These are phyloP conservation scores for Dasyurus viverrinus DNA, from an alignment of 2,113 vertebrate genomes.

Conservation along the genomic window DNA sequence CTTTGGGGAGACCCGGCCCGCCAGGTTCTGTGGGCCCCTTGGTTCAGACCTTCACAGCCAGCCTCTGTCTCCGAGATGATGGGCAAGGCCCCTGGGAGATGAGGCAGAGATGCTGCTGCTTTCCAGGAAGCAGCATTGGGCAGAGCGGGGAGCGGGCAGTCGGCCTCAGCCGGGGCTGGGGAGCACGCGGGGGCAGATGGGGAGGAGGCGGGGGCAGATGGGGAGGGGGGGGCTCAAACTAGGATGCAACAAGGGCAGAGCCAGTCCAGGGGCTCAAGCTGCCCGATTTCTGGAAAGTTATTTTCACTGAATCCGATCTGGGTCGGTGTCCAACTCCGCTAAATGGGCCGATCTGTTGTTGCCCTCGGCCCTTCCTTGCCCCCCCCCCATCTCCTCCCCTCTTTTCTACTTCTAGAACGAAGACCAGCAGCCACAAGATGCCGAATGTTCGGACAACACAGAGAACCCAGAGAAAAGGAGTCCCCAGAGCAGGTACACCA, in stretches of 20 bases:
- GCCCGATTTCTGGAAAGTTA: not conserved
- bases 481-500: not conserved
- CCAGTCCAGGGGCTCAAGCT: not conserved
- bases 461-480: not conserved
- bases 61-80: not conserved
- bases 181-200: too few relatives aligned
- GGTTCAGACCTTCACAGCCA: not conserved
- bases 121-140: not conserved
- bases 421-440: not conserved
- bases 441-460: not conserved
- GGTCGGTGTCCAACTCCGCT: not conserved
- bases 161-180: not conserved
- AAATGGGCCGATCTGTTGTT: not conserved
- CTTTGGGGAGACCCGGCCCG: not conserved
- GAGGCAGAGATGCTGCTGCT: not conserved
- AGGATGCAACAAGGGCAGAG: not conserved
- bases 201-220: too few relatives aligned
- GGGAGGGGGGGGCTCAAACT: not conserved
- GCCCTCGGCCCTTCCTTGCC: not conserved
- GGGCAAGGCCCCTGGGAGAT: not conserved
- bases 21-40: not conserved
- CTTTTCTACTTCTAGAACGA: not conserved
- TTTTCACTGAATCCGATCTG: not conserved
- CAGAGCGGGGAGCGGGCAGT: not conserved
- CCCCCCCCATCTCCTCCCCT: not conserved